phyloP scores from a whole-genome alignment of 2,797 vertebrate species.

The Pseudochirops cupreus region DNA sequence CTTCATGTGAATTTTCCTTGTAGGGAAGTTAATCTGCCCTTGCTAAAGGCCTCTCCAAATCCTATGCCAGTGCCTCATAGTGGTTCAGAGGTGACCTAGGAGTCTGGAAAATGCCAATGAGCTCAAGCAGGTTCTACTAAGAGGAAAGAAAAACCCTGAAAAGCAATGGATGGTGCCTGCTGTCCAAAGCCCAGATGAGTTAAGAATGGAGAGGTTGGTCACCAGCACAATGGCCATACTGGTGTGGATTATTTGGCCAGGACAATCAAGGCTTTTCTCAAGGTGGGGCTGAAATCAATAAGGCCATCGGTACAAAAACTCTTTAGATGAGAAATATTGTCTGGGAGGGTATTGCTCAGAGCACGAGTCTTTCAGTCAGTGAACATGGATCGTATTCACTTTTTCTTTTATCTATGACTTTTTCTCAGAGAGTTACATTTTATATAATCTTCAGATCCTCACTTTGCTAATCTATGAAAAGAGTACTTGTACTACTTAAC shows the following conservation, averaged over 20 bases:
- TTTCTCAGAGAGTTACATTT: not conserved
- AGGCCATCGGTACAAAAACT: not conserved
- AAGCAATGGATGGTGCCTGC: not conserved
- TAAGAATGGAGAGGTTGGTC: not conserved
- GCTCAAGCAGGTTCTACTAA: not conserved
- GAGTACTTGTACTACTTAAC: not conserved
- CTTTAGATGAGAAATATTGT: not conserved
- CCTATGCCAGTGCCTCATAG: no score
- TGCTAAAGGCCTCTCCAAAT: not conserved
- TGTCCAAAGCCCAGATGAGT: not conserved
- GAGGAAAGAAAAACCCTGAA: not conserved
- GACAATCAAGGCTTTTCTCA: not conserved
- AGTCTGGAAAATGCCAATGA: not conserved
- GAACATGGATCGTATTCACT: not conserved
- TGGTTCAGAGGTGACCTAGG: no score
- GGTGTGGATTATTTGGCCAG: not conserved
- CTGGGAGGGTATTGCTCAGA: not conserved
- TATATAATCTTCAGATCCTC: not conserved
- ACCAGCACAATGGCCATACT: accelerated
- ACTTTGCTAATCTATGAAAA: not conserved
- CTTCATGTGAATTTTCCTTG: not conserved
- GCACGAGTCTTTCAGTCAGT: not conserved
- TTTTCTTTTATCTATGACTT: not conserved
- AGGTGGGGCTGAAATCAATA: not conserved
- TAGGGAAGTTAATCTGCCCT: not conserved